Evolutionary conservation across 2,797 vertebrate genomes (phyloP), one percentile per base, ranked within the genome.

Genomic region (Rhinogobio ventralis): DNA sequence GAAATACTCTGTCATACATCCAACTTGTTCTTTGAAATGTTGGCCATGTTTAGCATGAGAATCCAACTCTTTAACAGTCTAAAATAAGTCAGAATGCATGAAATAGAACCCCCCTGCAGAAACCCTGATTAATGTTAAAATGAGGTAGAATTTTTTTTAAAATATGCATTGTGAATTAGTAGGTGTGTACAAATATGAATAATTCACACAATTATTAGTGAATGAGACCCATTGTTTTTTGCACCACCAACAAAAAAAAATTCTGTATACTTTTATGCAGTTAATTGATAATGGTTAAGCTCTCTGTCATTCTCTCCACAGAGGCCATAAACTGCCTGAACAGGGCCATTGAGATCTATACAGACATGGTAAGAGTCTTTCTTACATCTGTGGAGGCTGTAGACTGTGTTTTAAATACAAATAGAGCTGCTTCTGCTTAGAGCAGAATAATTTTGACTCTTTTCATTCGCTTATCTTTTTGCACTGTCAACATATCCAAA

Each of bases 311-410:
- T 84, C 89, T 91, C 5, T 88, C 53, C 82, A 88, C 93, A 94
- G 93, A 92, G 86, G 94, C 93, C 72, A 94, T 95, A 86, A 95
- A 95, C 91, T 95, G 95, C 87, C 85, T 95, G 85, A 95, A 93
- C 82, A 89, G 93, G 90, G 95, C 95, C 49, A 95, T 96, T 77
- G 97, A 99, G 93, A 99, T 99, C 39, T 96, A 95, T 90, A 96
- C 95, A 2, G 95, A 96, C 28, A 95, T 96, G 95, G 95, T 98
- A 64, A 84, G 83, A 62, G 17, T 28, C 4, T 51, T 46, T 60
- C 8, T 46, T 20, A 3, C 4, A 28, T 11, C 15, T 74, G 20
- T 5, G 23, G 28, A 30, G 53, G 2, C 42, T 64, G 20, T 39
- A 60, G 2, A 23, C 14, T 8, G n/a, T 39, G 19, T 69, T 71